Evolutionary conservation across 2,113 vertebrate species (phyloP), one percentile per base, ranked within the genome.

Genomic region (Odobenus rosmarus): DNA sequence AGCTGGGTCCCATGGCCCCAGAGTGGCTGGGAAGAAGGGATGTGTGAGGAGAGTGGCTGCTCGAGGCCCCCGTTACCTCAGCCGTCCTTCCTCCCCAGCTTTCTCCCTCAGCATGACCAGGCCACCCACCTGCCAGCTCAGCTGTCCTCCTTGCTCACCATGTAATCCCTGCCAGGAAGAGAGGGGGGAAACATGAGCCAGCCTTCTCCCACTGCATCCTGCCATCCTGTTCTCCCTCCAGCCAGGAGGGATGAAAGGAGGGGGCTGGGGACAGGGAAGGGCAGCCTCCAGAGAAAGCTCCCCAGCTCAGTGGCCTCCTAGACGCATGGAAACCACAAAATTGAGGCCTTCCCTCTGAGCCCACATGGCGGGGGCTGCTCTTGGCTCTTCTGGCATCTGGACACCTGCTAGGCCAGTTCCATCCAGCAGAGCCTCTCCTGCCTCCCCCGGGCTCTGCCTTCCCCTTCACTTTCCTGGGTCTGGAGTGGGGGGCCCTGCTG

Each of bases 71-170:
- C 4, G 69, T 93, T 91, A 92, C 95, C 97, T 96, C 62, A 57
- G 91, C 90, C 11, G 28, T 96, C 97, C 96, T 96, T 93, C 92
- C 90, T 91, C 95, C 74, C 53, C 59, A 82, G 93, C 90, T 64
- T 46, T 83, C 90, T 46, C 92, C 57, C 87, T 97, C 59, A 0
- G 51, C 84, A 24, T 24, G 64, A 89, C 93, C 0, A 8, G 55
- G 95, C 94, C 39, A 16, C 95, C 93, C 98, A 97, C 96, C 94
- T 97, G 97, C 97, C 97, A 98, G 95, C 97, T 97, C 98, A 98
- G 97, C 98, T 98, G 98, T 97, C 90, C 82, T 95, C 42, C 93
- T 96, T 90, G 83, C 55, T 92, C 76, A 88, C 93, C 84, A 57
- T 3, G 84, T 96, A 98, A 97, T 97, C 96, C 88, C 88, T 93